A percentile compares a stretch with the other conserved stretches of the same genome.
phyloP scores from a whole-genome alignment of 1,140 invertebrate species.

The Aphaenogaster ashmeadi region DNA sequence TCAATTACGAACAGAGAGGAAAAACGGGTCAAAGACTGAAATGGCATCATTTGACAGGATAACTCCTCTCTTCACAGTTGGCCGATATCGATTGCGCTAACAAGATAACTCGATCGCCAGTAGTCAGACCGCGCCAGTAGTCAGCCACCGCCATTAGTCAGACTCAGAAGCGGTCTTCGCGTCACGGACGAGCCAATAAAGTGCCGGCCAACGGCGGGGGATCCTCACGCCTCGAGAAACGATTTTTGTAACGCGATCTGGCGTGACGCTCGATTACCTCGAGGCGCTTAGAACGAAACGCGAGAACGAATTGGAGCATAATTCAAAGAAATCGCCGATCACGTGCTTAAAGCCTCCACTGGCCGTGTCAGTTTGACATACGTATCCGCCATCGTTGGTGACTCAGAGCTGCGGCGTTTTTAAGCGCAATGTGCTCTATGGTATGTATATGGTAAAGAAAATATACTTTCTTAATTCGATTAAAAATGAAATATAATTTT shows the following conservation, averaged over 20 bases:
- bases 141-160: constrained; percentile 62
- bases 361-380: constrained; percentile 12
- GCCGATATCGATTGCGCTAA: constrained; percentile 62
- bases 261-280: constrained; percentile 77
- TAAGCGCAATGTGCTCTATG: neutral
- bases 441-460: neutral
- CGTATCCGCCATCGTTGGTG: neutral
- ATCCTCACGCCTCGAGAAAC: constrained; percentile 63
- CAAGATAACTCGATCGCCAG: constrained; percentile 65
- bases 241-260: constrained; percentile 80
- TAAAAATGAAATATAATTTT: neutral
- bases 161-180: constrained; percentile 54
- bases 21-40: constrained; percentile 41
- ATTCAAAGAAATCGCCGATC: constrained; percentile 79
- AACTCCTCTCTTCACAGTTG: constrained; percentile 41
- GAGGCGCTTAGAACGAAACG: constrained; percentile 69
- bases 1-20: constrained; percentile 15
- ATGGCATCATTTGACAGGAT: constrained; percentile 51
- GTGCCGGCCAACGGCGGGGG: constrained; percentile 27
- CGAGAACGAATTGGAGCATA: constrained; percentile 80
- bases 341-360: constrained; percentile 67
- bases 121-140: constrained; percentile 57
- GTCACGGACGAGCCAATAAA: constrained; percentile 63
- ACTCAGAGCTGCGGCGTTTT: neutral
- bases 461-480: neutral